Conservation (phyloP, 2,888 invertebrate genomes). For the Agrochola circellaris region DNA sequence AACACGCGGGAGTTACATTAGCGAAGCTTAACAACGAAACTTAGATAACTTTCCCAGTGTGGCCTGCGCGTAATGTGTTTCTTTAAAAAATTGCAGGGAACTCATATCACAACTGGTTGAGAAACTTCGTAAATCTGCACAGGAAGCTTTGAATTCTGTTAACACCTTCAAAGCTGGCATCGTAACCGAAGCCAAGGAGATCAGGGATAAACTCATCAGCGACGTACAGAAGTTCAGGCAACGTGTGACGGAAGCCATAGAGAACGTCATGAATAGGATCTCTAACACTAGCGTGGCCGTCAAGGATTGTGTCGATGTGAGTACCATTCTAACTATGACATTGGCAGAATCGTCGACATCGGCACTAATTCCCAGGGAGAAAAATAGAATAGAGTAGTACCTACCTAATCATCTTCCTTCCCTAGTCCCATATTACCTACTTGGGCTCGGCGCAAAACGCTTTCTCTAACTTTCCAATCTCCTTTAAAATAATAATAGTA, state of each 20-base stretch:
- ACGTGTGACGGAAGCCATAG: constrained; percentile 74
- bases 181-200: constrained; percentile 71
- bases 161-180: constrained; percentile 75
- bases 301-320: constrained; percentile 80
- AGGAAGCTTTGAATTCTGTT: constrained; percentile 78
- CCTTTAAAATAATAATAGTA: too few species aligned
- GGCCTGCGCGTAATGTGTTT: background rate
- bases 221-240: constrained; percentile 76
- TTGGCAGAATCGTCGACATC: background rate
- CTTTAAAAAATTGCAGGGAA: constrained; percentile 68
- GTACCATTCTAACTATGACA: constrained; percentile 44
- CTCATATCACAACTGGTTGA: constrained; percentile 77
- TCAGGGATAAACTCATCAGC: constrained; percentile 70
- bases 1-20: too few species aligned
- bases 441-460: too few species aligned
- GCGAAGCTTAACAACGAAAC: too few species aligned
- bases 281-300: constrained; percentile 74
- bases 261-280: constrained; percentile 74
- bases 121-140: constrained; percentile 75
- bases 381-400: background rate
- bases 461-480: too few species aligned
- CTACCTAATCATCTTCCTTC: too few species aligned
- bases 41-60: too few species aligned
- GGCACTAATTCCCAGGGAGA: background rate
- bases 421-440: too few species aligned